Conservation (phyloP, 1,140 invertebrate genomes). For the Drosophila carrolli region DNA sequence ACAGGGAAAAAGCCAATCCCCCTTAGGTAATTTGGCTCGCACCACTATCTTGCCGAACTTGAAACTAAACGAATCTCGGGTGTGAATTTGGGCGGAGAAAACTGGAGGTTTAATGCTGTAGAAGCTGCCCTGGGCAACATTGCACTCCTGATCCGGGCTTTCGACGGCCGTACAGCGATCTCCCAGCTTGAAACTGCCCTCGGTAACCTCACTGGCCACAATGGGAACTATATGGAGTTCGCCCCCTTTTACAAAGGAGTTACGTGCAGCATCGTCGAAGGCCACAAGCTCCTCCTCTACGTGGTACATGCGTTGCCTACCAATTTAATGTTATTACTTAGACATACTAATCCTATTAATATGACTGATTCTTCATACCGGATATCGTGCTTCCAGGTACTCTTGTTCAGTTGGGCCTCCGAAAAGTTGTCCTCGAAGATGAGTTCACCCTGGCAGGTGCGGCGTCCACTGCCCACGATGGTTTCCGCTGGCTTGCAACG, state of each 20-base stretch:
- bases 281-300: conserved; percentile 71
- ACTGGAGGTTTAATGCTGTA: conserved; percentile 67
- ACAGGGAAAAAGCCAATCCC: conserved; percentile 73
- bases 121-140: conserved; percentile 47
- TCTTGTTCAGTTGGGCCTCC: conserved; percentile 40
- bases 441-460: conserved; percentile 58
- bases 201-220: conserved; percentile 49
- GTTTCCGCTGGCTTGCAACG: conserved; percentile 43
- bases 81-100: conserved; percentile 66
- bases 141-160: conserved; percentile 56
- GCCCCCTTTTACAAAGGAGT: conserved; percentile 64
- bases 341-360: not conserved
- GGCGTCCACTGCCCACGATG: conserved; percentile 21
- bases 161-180: conserved; percentile 68
- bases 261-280: conserved; percentile 48
- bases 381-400: conserved; percentile 67
- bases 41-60: conserved; percentile 70
- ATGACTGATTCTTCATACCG: conserved; percentile 2
- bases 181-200: conserved; percentile 52
- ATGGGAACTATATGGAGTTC: conserved; percentile 58
- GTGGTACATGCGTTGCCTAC: conserved; percentile 58
- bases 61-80: conserved; percentile 62
- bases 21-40: conserved; percentile 65
- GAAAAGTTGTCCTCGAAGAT: conserved; percentile 71
- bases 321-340: not conserved